Evolutionary conservation across 1,140 invertebrate species (phyloP).

Genomic region (Probaryconus sp.): DNA sequence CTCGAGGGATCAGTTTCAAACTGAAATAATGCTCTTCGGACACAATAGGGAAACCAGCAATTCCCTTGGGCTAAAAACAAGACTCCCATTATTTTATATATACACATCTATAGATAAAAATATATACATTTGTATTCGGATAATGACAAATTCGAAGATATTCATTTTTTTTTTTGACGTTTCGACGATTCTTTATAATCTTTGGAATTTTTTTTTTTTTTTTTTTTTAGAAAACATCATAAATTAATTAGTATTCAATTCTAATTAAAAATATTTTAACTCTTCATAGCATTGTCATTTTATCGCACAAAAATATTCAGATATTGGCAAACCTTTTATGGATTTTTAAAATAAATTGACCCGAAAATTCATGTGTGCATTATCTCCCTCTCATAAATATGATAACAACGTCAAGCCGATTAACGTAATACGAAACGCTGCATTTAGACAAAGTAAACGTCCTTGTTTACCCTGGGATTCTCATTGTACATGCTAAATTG

Average conservation of each 20-base stretch:
- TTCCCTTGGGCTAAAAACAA: constrained; percentile 43
- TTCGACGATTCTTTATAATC: too few relatives aligned
- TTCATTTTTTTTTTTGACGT: too few relatives aligned
- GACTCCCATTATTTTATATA: constrained; percentile 19
- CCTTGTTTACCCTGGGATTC: constrained; percentile 20
- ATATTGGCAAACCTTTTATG: neutral
- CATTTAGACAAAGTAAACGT: constrained; percentile 21
- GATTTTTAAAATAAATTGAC: neutral
- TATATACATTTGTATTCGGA: too few relatives aligned
- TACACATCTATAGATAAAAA: constrained; percentile 25
- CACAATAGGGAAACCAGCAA: constrained; percentile 50
- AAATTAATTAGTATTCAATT: too few relatives aligned
- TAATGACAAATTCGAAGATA: too few relatives aligned
- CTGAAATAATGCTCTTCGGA: constrained; percentile 50
- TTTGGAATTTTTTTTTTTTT: constrained; percentile 11
- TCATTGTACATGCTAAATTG: constrained; percentile 20
- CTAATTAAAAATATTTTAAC: too few relatives aligned
- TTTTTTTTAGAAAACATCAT: too few relatives aligned
- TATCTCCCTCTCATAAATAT: constrained; percentile 13
- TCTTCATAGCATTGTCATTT: too few relatives aligned
- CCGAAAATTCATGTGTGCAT: constrained; percentile 21
- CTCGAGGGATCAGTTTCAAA: constrained; percentile 51
- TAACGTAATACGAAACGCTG: constrained; percentile 8
- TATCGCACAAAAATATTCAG: too few relatives aligned
- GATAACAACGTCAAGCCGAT: constrained; percentile 21